phyloP scores from a whole-genome alignment of 2,113 vertebrate species.

The Ceyx melanurus region DNA sequence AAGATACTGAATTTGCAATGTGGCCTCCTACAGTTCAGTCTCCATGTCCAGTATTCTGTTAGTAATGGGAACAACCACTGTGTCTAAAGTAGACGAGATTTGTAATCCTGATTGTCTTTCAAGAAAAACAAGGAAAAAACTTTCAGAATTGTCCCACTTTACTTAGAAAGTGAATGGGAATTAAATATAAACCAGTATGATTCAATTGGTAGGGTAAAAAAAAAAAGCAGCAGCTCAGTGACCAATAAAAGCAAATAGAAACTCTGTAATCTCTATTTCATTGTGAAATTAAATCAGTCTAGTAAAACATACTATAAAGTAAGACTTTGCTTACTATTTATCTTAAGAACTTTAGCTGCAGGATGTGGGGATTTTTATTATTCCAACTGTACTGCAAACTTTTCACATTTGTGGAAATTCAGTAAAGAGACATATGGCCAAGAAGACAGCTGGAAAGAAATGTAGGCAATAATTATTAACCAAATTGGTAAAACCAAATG shows the following conservation, averaged over 20 bases:
- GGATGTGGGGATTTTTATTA: conserved; percentile 35
- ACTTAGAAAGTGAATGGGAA: not conserved
- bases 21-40: not conserved
- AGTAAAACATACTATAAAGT: conserved; percentile 6
- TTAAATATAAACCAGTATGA: not conserved
- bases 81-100: not conserved
- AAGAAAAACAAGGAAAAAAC: not conserved
- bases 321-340: conserved; percentile 40
- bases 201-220: not conserved
- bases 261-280: not conserved
- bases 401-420: conserved; percentile 6
- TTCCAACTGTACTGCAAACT: conserved; percentile 17
- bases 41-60: not conserved
- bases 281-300: not conserved
- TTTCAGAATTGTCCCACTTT: not conserved
- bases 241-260: not conserved
- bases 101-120: not conserved
- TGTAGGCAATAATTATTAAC: not conserved
- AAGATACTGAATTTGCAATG: not conserved
- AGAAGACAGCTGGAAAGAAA: not conserved
- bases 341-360: conserved; percentile 50
- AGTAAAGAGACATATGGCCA: not conserved
- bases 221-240: not conserved
- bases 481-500: not conserved
- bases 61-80: not conserved